Evolutionary conservation across 1,140 invertebrate genomes (phyloP).

Genomic region (Nephotettix cincticeps): DNA sequence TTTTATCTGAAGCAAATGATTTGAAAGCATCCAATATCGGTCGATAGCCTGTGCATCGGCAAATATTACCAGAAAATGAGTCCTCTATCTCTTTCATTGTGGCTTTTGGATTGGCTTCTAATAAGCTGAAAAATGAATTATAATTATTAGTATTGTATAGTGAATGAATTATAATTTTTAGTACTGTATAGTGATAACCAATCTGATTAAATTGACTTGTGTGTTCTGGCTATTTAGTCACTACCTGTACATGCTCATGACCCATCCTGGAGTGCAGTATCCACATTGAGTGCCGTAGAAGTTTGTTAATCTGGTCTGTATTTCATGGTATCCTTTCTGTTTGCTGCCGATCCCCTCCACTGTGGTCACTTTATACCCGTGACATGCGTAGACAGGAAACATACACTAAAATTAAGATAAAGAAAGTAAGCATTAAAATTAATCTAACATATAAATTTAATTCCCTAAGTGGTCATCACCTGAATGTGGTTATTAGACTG

Average conservation of each 20-base stretch:
- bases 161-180: too few species aligned
- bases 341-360: too few species aligned
- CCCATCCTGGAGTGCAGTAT: too few species aligned
- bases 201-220: too few species aligned
- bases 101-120: slow-evolving; percentile 16
- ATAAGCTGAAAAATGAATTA: background rate
- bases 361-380: slow-evolving; percentile 51
- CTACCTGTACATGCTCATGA: slow-evolving; percentile 76
- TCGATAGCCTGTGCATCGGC: slow-evolving; percentile 84
- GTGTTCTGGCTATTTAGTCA: too few species aligned
- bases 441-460: too few species aligned
- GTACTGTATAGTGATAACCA: too few species aligned
- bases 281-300: too few species aligned
- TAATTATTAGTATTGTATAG: background rate
- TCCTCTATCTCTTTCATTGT: slow-evolving; percentile 68
- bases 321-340: slow-evolving; percentile 47
- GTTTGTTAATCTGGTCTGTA: slow-evolving; percentile 54
- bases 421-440: too few species aligned
- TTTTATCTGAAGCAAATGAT: slow-evolving; percentile 44
- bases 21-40: slow-evolving; percentile 79
- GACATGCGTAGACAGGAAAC: slow-evolving; percentile 50
- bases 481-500: too few species aligned
- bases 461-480: too few species aligned
- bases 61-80: slow-evolving; percentile 77
- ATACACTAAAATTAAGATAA: slow-evolving; percentile 50